Evolutionary conservation across 2,888 invertebrate genomes (phyloP).

Genomic region (Lepidocyrtoides sp.): DNA sequence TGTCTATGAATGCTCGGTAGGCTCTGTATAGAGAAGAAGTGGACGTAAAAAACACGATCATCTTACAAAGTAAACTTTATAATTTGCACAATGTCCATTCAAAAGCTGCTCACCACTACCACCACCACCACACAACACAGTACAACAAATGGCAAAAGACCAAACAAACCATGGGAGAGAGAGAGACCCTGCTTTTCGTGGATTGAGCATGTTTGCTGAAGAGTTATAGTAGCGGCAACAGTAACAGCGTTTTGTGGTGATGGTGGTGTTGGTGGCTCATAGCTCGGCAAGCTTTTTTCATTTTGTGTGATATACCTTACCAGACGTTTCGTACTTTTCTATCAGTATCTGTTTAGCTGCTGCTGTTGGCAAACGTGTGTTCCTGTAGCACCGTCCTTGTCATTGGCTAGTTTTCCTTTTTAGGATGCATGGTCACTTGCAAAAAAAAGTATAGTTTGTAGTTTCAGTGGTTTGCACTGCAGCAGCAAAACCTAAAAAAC

Average conservation of each 20-base stretch:
- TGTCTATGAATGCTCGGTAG: slow-evolving; percentile 17
- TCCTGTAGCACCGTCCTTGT: slow-evolving; percentile 50
- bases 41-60: slow-evolving; percentile 7
- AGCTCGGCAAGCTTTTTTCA: not conserved
- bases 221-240: slow-evolving; percentile 36
- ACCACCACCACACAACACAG: not conserved
- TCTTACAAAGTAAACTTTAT: slow-evolving; percentile 3
- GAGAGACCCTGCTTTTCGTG: not conserved
- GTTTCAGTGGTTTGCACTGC: not conserved
- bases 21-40: not conserved
- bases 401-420: slow-evolving; percentile 11
- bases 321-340: slow-evolving; percentile 50
- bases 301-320: slow-evolving; percentile 50
- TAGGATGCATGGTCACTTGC: not conserved
- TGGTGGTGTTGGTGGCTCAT: not conserved
- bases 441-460: not conserved
- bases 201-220: slow-evolving; percentile 37
- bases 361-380: slow-evolving; percentile 69
- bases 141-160: not conserved
- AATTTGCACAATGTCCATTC: slow-evolving; percentile 28
- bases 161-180: not conserved
- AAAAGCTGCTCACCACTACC: not conserved
- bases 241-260: slow-evolving; percentile 37
- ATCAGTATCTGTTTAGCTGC: slow-evolving; percentile 73
- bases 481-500: slow-evolving; percentile 29